These are phyloP conservation scores for Anolis apletophallus DNA, from an alignment of 2,797 vertebrate genomes.

Conservation along the genomic window DNA sequence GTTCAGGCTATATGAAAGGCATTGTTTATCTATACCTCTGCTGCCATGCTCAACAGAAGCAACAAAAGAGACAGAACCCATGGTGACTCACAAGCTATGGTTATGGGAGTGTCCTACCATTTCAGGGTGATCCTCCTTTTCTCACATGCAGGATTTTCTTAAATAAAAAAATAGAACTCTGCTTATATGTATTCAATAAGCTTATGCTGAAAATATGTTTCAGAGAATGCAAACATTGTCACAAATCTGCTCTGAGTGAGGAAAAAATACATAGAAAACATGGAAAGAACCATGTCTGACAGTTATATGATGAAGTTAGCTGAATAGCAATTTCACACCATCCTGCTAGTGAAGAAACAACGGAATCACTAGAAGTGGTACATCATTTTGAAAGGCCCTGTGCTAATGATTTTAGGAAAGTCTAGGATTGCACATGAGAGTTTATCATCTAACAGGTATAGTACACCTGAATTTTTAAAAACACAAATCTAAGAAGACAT, in stretches of 20 bases:
- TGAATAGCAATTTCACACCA: neutral
- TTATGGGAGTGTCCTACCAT: no score
- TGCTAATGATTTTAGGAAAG: neutral
- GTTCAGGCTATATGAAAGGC: neutral
- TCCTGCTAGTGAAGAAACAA: neutral
- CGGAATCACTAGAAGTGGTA: neutral
- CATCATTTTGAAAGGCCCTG: neutral
- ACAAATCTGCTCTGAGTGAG: neutral
- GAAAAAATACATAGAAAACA: neutral
- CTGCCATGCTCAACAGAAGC: neutral
- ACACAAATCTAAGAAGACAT: neutral
- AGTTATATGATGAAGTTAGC: neutral
- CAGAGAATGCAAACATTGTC: neutral
- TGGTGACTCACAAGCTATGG: no score
- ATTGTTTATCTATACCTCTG: neutral
- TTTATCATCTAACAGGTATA: neutral
- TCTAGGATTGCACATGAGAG: neutral
- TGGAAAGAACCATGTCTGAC: neutral
- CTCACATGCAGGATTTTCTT: neutral
- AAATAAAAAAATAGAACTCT: neutral
- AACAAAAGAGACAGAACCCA: neutral
- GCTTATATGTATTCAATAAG: no score
- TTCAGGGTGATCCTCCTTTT: no score
- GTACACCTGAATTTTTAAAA: neutral
- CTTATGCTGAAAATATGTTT: neutral